Evolutionary conservation across 2,113 vertebrate species (phyloP), one percentile per base, ranked within the genome.

Genomic region (Equus quagga): DNA sequence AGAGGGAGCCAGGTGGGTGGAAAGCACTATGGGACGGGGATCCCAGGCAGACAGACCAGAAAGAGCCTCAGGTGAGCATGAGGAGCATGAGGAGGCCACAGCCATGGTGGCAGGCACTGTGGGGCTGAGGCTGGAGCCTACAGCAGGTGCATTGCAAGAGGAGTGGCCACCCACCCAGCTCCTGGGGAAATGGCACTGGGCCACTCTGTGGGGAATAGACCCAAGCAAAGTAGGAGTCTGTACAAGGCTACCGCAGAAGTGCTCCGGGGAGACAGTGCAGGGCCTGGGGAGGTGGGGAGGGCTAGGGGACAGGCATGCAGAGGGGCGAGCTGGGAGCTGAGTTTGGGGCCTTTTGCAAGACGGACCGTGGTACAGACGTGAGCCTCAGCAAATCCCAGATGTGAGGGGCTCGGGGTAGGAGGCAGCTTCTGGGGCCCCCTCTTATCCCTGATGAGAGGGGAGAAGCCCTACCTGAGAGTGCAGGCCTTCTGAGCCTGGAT

Each of bases 171-270:
- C 5, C 64, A 23, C 13, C 51, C 12, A 64, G 12, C 31, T 85
- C 31, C 44, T 12, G 64, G 33, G n/a, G 24, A 51, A 56, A 13
- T 2, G 11, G 33, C 8, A 0, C 83, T n/a, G 9, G 33, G 46
- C 65, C 18, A 33, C 49, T 70, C 8, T 19, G 33, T 54, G 83
- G 51, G 14, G 51, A 54, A 36, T 14, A 54, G 65, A 86, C 23
- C 33, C 0, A 5, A 19, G 46, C 33, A 1, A 4, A 67, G 65
- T n/a, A 0, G 3, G 33, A 21, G 13, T 69, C 64, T 54, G 1
- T 36, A 24, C 46, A 23, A 36, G 31, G 46, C 19, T 3, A 15
- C 31, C 24, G 83, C 12, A 51, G 64, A 21, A 51, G 6, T 15
- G 46, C 33, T 85, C 49, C 46, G 12, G 65, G 67, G 33, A 86